Conservation (phyloP, 2,888 invertebrate species). For the Agriopis aurantiaria region DNA sequence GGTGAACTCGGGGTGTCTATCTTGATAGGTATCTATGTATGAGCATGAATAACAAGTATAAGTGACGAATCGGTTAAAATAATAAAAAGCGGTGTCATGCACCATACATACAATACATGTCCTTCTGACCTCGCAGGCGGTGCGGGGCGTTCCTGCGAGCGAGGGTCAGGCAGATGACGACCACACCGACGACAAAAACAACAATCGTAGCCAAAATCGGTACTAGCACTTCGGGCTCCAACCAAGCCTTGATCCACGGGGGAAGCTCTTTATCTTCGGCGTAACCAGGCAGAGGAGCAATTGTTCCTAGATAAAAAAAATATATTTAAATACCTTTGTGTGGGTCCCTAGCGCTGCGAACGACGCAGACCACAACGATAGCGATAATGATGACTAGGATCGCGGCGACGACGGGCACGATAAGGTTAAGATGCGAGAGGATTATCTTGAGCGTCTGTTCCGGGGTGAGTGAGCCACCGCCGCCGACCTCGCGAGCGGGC, state of each 20-base stretch:
- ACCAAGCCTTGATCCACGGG: slow-evolving; percentile 94
- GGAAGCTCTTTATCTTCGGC: slow-evolving; percentile 82
- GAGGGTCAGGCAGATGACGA: slow-evolving; percentile 95
- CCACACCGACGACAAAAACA: slow-evolving; percentile 95
- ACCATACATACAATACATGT: slow-evolving; percentile 91
- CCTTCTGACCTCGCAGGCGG: slow-evolving; percentile 93
- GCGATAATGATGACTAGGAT: slow-evolving; percentile 97
- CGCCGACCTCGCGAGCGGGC: slow-evolving; percentile 91
- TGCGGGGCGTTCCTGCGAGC: slow-evolving; percentile 93
- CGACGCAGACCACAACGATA: slow-evolving; percentile 96
- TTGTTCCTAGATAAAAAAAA: slow-evolving; percentile 88
- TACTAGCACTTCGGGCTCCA: slow-evolving; percentile 95
- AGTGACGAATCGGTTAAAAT: slow-evolving; percentile 38
- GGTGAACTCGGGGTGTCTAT: no score
- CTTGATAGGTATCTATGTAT: no score
- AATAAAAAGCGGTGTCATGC: slow-evolving; percentile 74
- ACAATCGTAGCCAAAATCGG: slow-evolving; percentile 96
- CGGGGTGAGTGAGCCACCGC: slow-evolving; percentile 89
- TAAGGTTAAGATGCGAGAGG: slow-evolving; percentile 96
- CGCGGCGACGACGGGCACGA: slow-evolving; percentile 97
- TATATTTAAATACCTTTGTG: slow-evolving; percentile 90
- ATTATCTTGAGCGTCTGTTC: slow-evolving; percentile 95
- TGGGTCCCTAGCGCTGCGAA: slow-evolving; percentile 93
- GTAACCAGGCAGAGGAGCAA: slow-evolving; percentile 91
- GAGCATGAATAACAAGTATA: background rate